phyloP scores from a whole-genome alignment of 2,888 invertebrate species.

The Argynnis bischoffii region DNA sequence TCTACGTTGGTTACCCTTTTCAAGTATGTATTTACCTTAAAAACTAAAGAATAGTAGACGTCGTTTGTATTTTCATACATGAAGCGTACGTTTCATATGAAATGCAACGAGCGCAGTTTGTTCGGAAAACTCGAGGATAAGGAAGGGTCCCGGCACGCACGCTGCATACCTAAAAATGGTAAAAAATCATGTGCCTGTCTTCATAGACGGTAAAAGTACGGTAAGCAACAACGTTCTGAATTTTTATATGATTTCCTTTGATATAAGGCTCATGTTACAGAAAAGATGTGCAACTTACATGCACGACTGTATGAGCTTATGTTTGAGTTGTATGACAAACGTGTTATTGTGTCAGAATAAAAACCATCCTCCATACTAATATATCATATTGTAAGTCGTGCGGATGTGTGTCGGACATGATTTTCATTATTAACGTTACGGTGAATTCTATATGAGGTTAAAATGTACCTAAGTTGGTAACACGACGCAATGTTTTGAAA shows the following conservation, averaged over 20 bases:
- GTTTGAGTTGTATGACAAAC: constrained; percentile 38
- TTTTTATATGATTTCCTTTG: constrained; percentile 22
- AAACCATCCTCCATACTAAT: constrained; percentile 32
- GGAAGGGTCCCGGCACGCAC: constrained; percentile 55
- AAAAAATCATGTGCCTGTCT: constrained; percentile 58
- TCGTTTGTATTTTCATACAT: constrained; percentile 28
- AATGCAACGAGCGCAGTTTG: constrained; percentile 65
- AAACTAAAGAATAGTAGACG: constrained; percentile 26
- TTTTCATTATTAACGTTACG: constrained; percentile 25
- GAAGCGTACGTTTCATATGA: constrained; percentile 49
- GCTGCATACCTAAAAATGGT: constrained; percentile 63
- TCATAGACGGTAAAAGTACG: constrained; percentile 40
- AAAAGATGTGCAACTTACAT: constrained; percentile 1
- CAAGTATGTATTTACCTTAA: constrained; percentile 16
- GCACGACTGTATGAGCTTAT: constrained; percentile 29
- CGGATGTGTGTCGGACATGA: constrained; percentile 28
- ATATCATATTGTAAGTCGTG: constrained; percentile 29
- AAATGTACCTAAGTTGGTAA: neutral
- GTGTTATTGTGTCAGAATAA: constrained; percentile 34
- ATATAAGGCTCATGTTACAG: constrained; percentile 30
- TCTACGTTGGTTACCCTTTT: constrained; percentile 22
- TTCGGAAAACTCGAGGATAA: constrained; percentile 56
- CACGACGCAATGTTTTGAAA: no score
- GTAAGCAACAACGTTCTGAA: constrained; percentile 44
- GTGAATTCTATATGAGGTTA: neutral